Evolutionary conservation across 2,797 vertebrate genomes (phyloP), one percentile per base, ranked within the genome.

Genomic region (Nasua narica): DNA sequence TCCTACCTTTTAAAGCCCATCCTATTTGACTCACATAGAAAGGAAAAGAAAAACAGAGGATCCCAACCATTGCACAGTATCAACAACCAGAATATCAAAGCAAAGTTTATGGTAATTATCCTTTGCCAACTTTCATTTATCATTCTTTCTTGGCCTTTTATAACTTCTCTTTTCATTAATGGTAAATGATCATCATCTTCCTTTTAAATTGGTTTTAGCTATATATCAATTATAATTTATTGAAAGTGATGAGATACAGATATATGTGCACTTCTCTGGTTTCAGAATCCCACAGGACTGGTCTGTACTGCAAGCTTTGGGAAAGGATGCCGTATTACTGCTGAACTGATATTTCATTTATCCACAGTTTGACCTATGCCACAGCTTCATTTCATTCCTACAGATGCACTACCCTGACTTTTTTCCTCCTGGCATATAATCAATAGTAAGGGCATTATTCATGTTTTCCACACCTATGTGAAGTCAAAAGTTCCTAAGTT

Each of bases 381-480:
- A 82, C 18, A 18, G 76, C 35, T 94, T 91, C 90, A 91, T 88
- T 74, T 94, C 76, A 82, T 25, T 95, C 35, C 37, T 52, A 85
- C 69, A 82, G 56, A 85, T 9, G 27, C 8, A 35, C 48, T 43
- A 7, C 54, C 35, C 48, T 85, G 95, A 93, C 52, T 97, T 91
- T 86, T 96, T 84, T 77, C 52, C 43, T 92, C 13, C 27, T 48
- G 95, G 19, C 97, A 94, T 92, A 86, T 95, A 97, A 97, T 98
- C 96, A 95, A 97, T 97, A 92, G 19, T 52, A 91, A 97, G 81
- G 62, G 16, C 56, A 88, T 96, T 96, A 96, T 93, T 93, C 87
- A 93, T 72, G 54, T 91, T 92, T 93, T 65, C 50, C 85, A 94
- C 65, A 97, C 81, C 91, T 92, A 87, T 48, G 48, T 81, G 77